These are phyloP conservation scores for Sepioteuthis lessoniana DNA, from an alignment of 2,888 invertebrate genomes.

Conservation along the genomic window DNA sequence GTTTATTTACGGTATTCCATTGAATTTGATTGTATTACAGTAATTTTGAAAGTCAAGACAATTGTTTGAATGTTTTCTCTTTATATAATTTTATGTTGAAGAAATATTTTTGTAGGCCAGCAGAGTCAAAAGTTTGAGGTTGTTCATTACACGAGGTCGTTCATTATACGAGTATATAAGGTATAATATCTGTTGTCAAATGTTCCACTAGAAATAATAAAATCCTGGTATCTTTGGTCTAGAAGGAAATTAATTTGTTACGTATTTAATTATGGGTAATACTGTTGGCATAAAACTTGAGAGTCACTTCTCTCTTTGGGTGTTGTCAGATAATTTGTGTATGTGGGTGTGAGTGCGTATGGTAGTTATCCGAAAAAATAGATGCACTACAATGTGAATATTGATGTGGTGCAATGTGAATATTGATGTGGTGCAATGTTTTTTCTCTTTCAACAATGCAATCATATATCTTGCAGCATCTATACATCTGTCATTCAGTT, in stretches of 20 bases:
- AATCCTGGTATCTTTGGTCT: not conserved
- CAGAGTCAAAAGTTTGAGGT: no score
- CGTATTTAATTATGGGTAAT: accelerated
- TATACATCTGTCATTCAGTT: not conserved
- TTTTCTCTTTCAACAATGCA: not conserved
- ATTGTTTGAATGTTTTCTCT: no score
- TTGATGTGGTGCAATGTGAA: not conserved
- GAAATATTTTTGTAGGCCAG: no score
- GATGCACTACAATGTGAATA: not conserved
- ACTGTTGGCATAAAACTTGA: not conserved
- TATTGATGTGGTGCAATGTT: no score
- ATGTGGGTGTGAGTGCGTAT: no score
- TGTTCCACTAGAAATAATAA: not conserved
- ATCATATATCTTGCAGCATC: not conserved
- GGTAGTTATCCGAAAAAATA: not conserved
- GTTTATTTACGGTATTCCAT: no score
- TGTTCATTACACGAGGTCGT: no score
- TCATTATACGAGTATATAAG: no score
- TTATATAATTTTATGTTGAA: no score
- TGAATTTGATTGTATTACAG: no score
- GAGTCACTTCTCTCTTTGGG: not conserved
- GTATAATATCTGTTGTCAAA: not conserved
- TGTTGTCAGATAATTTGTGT: not conserved
- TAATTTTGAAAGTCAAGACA: no score
- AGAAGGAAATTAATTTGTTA: no score